Evolutionary conservation across 2,888 invertebrate species (phyloP).

Genomic region (Enchytraeus crypticus): DNA sequence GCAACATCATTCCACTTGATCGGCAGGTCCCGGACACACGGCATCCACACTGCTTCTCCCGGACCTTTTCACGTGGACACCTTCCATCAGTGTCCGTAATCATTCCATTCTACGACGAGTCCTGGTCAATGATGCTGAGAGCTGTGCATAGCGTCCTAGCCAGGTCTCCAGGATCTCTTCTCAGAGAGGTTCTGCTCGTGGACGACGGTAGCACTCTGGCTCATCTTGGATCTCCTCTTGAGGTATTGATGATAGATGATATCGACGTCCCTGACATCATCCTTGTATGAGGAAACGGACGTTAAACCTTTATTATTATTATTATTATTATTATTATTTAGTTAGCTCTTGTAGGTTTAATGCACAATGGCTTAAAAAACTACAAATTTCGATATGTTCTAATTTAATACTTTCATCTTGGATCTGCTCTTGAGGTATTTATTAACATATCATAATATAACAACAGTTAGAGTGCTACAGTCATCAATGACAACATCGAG

Average conservation of each 20-base stretch:
- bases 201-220: constrained; percentile 19
- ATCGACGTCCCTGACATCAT: no score
- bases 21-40: constrained; percentile 17
- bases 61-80: neutral
- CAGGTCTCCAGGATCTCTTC: constrained; percentile 15
- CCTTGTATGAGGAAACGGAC: no score
- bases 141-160: constrained; percentile 17
- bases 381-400: no score
- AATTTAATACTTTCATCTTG: no score
- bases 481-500: no score
- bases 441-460: no score
- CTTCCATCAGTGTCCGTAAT: constrained; percentile 19
- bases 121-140: constrained; percentile 25
- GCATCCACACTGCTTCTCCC: constrained; percentile 5
- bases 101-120: constrained; percentile 27
- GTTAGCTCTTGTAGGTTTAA: no score
- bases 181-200: constrained; percentile 20
- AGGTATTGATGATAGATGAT: constrained; percentile 11
- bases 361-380: no score
- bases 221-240: constrained; percentile 16
- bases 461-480: no score
- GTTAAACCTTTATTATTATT: no score
- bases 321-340: no score
- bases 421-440: no score
- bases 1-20: constrained; percentile 12